These are phyloP conservation scores for Lacerta agilis DNA, from an alignment of 2,797 vertebrate genomes.

Conservation along the genomic window DNA sequence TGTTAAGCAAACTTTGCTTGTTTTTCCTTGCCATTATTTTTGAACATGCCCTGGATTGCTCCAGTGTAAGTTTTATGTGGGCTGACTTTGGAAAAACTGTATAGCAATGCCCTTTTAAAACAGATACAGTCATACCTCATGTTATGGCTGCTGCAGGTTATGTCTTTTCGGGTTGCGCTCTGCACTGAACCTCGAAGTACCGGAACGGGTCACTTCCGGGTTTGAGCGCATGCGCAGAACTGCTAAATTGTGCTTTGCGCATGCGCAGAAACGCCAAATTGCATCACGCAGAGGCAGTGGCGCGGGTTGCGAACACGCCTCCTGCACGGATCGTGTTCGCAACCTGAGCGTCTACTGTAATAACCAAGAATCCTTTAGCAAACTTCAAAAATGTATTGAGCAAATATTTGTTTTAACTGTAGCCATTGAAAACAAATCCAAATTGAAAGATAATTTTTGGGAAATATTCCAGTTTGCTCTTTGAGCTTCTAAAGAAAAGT, in stretches of 20 bases:
- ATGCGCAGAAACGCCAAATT: too few relatives aligned
- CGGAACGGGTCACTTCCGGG: too few relatives aligned
- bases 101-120: background rate
- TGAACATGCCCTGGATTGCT: background rate
- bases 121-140: too few relatives aligned
- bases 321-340: too few relatives aligned
- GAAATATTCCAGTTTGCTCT: background rate
- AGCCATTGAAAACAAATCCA: background rate
- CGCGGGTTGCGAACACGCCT: too few relatives aligned
- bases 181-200: too few relatives aligned
- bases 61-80: background rate
- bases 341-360: too few relatives aligned
- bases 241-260: too few relatives aligned
- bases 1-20: background rate
- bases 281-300: too few relatives aligned
- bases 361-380: background rate
- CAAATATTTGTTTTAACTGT: background rate
- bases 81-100: background rate
- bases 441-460: background rate
- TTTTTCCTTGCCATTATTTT: background rate
- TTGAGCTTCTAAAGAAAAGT: background rate
- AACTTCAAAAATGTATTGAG: background rate
- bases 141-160: too few relatives aligned
- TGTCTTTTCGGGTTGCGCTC: too few relatives aligned
- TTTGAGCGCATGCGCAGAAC: too few relatives aligned